Evolutionary conservation across 2,113 vertebrate species (phyloP), one percentile per base, ranked within the genome.

Genomic region (Lycocorax pyrrhopterus): DNA sequence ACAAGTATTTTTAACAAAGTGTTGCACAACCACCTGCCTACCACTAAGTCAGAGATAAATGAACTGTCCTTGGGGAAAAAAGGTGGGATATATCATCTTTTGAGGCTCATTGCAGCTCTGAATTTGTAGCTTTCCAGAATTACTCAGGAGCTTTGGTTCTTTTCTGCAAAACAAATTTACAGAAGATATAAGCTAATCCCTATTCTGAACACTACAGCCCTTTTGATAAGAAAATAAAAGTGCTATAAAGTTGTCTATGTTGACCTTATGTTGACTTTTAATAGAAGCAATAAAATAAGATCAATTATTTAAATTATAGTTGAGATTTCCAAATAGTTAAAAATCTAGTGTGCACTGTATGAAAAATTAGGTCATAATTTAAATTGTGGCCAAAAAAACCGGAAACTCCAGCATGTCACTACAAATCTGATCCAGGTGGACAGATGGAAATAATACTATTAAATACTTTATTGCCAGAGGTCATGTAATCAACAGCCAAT

Each of bases 401-500:
- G 52, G 30, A 68, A 91, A 93, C 41, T 88, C 37, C 94, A 95
- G 78, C 69, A 84, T 92, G 93, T 79, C 91, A 46, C 66, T 62
- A 58, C 29, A 79, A 64, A 93, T 78, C 49, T 85, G 84, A 85
- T 89, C 93, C 94, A 95, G 71, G 47, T 68, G 29, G 49, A 91
- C 94, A 96, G 95, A 96, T 93, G 93, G 94, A 80, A 95, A 94
- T 68, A 92, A 89, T 84, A 66, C n/a, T 84, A 89, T 69, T 82
- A 89, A 87, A 91, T 68, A 64, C n/a, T 84, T 64, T 89, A 79
- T 85, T 94, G 93, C 93, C 91, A 94, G 58, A 84, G 81, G 89
- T 87, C 66, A 84, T 66, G 84, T 52, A 92, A 91, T 30, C 62
- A 68, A 74, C 77, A 89, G 49, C 60, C 53, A 94, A 75, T 64